A percentile compares a stretch with the other conserved stretches of the same genome.
Conservation (phyloP, 2,888 invertebrate genomes). For the Tridacna crocea region DNA sequence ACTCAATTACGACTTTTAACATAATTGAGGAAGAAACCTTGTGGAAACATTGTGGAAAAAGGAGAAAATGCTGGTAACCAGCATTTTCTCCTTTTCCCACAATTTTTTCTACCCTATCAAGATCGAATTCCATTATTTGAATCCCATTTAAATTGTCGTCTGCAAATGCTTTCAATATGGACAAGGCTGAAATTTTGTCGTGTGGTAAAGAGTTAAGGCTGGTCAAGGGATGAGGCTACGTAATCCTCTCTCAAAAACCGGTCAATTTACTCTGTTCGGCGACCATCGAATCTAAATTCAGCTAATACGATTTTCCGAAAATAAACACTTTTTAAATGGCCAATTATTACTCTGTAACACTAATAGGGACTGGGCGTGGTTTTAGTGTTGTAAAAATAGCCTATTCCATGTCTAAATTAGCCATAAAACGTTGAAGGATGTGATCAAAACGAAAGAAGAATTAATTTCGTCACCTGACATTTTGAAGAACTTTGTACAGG, state of each 20-base stretch:
- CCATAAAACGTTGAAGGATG: constrained; percentile 16
- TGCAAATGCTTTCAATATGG: too few species aligned
- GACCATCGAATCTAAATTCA: constrained; percentile 1
- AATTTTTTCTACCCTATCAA: too few species aligned
- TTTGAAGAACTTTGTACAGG: constrained; percentile 15
- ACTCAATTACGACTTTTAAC: too few species aligned
- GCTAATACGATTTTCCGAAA: constrained; percentile 40
- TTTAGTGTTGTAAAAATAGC: constrained; percentile 8
- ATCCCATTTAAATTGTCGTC: too few species aligned
- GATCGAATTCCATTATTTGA: too few species aligned
- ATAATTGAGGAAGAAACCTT: too few species aligned
- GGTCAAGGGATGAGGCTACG: background rate
- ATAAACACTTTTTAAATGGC: constrained; percentile 50
- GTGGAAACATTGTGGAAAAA: too few species aligned
- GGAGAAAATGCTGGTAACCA: too few species aligned
- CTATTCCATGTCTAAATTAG: constrained; percentile 21
- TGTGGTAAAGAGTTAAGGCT: too few species aligned
- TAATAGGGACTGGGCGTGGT: constrained; percentile 27
- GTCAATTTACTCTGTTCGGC: constrained; percentile 21
- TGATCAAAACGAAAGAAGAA: constrained; percentile 1
- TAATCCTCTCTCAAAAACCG: constrained; percentile 2
- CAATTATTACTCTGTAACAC: constrained; percentile 43
- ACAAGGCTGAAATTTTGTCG: too few species aligned
- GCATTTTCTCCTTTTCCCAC: too few species aligned
- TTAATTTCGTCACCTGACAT: constrained; percentile 22